Evolutionary conservation across 2,888 invertebrate genomes (phyloP).

Genomic region (Ennomos quercinarius): DNA sequence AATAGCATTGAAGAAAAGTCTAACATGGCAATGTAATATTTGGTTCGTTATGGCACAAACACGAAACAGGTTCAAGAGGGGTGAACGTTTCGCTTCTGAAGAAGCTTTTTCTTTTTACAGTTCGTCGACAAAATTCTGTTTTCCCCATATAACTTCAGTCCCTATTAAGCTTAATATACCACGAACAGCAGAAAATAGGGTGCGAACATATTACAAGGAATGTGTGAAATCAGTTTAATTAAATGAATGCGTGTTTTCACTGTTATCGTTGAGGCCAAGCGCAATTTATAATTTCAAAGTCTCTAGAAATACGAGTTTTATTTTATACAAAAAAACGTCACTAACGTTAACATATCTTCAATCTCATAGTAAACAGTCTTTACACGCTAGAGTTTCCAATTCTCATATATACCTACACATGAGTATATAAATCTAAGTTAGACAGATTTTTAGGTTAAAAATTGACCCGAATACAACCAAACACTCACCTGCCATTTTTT

Average conservation of each 20-base stretch:
- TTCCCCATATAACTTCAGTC: constrained; percentile 15
- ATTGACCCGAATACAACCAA: neutral
- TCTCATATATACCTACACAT: too few relatives aligned
- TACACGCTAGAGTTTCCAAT: too few relatives aligned
- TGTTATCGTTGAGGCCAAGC: too few relatives aligned
- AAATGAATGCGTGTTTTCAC: neutral
- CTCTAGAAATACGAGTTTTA: constrained; percentile 37
- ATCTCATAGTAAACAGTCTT: too few relatives aligned
- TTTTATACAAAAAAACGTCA: constrained; percentile 56
- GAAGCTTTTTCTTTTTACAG: constrained; percentile 1
- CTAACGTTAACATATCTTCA: too few relatives aligned
- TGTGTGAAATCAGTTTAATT: constrained; percentile 4
- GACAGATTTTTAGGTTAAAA: too few relatives aligned
- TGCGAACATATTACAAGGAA: constrained; percentile 6
- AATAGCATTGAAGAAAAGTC: too few relatives aligned
- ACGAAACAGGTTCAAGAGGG: too few relatives aligned
- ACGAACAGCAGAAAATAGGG: constrained; percentile 18
- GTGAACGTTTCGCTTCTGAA: neutral
- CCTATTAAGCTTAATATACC: constrained; percentile 21
- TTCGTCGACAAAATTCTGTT: neutral
- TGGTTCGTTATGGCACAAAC: neutral
- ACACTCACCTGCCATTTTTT: constrained; percentile 65
- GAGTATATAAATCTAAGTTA: too few relatives aligned
- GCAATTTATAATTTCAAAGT: too few relatives aligned
- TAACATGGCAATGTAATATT: neutral